Percentiles rank a stretch among this genome's conserved stretches.
These are phyloP conservation scores for Hiodon tergisus DNA, from an alignment of 2,113 vertebrate genomes.

Conservation along the genomic window DNA sequence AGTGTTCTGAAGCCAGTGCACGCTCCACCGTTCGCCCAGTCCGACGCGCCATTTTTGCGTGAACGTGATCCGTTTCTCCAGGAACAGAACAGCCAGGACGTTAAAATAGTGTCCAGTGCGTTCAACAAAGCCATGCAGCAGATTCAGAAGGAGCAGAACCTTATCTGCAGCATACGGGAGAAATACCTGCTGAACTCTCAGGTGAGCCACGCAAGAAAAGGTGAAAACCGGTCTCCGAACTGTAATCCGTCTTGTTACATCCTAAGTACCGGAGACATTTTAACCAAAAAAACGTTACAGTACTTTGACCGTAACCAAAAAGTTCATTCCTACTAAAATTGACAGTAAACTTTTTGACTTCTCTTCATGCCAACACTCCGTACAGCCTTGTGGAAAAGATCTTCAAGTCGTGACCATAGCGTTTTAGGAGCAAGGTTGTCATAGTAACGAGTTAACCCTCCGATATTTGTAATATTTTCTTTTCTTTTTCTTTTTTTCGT, in stretches of 20 bases:
- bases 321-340: no score
- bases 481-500: not conserved
- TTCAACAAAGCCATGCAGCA: constrained; percentile 48
- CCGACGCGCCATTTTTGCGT: not conserved
- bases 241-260: not conserved
- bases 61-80: constrained; percentile 23
- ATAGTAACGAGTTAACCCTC: not conserved
- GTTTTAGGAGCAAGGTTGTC: no score
- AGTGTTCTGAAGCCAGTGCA: constrained; percentile 33
- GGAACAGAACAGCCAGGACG: constrained; percentile 55
- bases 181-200: constrained; percentile 57
- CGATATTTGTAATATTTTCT: not conserved
- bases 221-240: not conserved
- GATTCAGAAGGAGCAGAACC: constrained; percentile 51
- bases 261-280: no score
- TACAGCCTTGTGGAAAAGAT: no score
- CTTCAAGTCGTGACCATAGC: no score
- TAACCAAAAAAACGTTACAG: no score
- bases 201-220: constrained; percentile 40
- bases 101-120: constrained; percentile 50
- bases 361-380: no score
- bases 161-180: constrained; percentile 47
- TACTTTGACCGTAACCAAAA: no score
- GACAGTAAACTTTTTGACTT: no score
- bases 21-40: not conserved